These are phyloP conservation scores for Quadroppia sp. DNA, from an alignment of 2,888 invertebrate species.

Conservation along the genomic window DNA sequence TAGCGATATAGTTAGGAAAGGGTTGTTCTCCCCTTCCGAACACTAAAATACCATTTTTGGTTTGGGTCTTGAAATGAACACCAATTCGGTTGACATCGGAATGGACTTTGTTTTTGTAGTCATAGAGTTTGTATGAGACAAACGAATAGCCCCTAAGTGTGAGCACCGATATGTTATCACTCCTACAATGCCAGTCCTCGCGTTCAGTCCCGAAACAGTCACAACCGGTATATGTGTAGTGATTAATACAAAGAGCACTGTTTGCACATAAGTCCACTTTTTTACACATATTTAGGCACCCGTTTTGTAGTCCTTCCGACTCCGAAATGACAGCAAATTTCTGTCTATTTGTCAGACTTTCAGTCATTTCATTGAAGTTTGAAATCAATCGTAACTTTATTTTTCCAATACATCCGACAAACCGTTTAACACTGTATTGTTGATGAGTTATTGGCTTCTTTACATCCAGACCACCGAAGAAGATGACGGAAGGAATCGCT, in stretches of 20 bases:
- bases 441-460: conserved; percentile 81
- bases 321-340: conserved; percentile 60
- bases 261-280: conserved; percentile 77
- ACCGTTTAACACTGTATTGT: conserved; percentile 79
- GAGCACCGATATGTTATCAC: conserved; percentile 77
- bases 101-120: conserved; percentile 85
- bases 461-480: conserved; percentile 68
- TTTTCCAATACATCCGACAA: conserved; percentile 84
- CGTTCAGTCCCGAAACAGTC: conserved; percentile 89
- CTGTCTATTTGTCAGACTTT: background rate
- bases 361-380: conserved; percentile 28
- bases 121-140: conserved; percentile 84
- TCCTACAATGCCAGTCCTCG: conserved; percentile 86
- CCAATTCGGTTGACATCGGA: conserved; percentile 81
- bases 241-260: conserved; percentile 83
- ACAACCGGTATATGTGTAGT: conserved; percentile 80
- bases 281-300: conserved; percentile 69
- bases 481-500: conserved; percentile 21
- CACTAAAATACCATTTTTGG: conserved; percentile 84
- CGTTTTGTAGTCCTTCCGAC: conserved; percentile 77
- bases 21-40: conserved; percentile 83
- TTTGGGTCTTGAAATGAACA: conserved; percentile 79
- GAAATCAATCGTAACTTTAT: conserved; percentile 61
- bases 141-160: conserved; percentile 86
- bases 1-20: conserved; percentile 82